These are phyloP conservation scores for Apus apus DNA, from an alignment of 2,113 vertebrate species.

Conservation along the genomic window DNA sequence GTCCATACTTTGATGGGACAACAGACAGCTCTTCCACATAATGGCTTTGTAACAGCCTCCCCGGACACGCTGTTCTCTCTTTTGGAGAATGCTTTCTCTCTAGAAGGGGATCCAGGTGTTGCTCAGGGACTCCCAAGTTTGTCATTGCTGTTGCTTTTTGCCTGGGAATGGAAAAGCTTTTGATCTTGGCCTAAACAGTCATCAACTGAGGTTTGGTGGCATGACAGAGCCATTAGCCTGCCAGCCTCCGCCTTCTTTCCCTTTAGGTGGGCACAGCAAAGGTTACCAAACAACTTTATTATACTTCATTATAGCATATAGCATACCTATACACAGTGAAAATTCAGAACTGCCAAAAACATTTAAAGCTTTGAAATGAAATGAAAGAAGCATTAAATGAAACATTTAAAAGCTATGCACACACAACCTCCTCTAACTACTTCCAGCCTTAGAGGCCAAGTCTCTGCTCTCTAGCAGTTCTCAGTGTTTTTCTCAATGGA, in stretches of 20 bases:
- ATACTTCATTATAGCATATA: background rate
- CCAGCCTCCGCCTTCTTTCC: background rate
- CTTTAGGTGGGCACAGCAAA: background rate
- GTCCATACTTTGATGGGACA: background rate
- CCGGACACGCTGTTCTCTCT: background rate
- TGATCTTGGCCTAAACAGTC: background rate
- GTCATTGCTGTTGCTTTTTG: background rate
- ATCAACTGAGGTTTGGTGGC: background rate
- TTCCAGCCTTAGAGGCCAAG: background rate
- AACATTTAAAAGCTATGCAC: background rate
- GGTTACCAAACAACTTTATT: background rate
- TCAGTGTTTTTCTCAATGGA: background rate
- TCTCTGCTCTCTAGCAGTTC: background rate
- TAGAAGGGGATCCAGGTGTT: background rate
- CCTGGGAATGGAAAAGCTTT: background rate
- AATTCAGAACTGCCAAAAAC: background rate
- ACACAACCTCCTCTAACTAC: background rate
- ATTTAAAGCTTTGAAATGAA: too few relatives aligned
- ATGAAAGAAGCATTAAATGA: background rate
- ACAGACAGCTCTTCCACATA: background rate
- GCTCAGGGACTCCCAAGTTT: background rate
- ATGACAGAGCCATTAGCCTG: background rate
- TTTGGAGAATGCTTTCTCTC: background rate
- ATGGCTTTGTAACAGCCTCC: background rate
- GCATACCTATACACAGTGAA: background rate